Evolutionary conservation across 2,797 vertebrate species (phyloP).

Genomic region (Scarus forsteni): DNA sequence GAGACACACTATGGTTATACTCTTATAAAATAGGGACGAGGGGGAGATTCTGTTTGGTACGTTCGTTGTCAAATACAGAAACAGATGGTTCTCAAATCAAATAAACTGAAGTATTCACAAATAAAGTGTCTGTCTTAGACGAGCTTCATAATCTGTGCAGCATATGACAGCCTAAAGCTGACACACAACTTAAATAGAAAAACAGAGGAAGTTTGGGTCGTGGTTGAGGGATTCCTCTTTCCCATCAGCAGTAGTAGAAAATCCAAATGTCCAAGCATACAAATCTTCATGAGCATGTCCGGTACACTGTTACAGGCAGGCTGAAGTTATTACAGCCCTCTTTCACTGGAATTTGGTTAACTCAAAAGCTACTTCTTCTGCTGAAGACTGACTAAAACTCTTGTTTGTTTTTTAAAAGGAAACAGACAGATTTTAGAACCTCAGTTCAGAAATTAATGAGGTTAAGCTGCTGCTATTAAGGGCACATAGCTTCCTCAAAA

Average conservation of each 20-base stretch:
- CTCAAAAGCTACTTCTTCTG: background rate
- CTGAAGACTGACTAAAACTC: too few species aligned
- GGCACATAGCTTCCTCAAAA: too few species aligned
- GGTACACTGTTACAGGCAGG: too few species aligned
- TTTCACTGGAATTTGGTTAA: background rate
- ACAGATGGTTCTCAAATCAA: background rate
- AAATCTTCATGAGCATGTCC: background rate
- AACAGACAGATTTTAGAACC: too few species aligned
- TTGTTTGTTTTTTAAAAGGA: too few species aligned
- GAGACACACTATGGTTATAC: slow-evolving; percentile 11
- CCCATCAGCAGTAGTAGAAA: background rate
- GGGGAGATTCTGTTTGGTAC: background rate
- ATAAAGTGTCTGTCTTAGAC: background rate
- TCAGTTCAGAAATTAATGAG: too few species aligned
- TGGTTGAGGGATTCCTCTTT: background rate
- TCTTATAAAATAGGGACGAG: background rate
- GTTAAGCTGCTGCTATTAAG: too few species aligned
- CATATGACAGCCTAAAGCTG: background rate
- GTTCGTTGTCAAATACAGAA: slow-evolving; percentile 7
- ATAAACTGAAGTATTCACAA: background rate
- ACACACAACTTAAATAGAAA: background rate
- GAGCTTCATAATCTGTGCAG: background rate
- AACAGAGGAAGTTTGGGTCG: background rate
- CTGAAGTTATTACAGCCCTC: background rate
- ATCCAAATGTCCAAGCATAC: background rate